phyloP scores from a whole-genome alignment of 2,797 vertebrate species.

The Alca torda region DNA sequence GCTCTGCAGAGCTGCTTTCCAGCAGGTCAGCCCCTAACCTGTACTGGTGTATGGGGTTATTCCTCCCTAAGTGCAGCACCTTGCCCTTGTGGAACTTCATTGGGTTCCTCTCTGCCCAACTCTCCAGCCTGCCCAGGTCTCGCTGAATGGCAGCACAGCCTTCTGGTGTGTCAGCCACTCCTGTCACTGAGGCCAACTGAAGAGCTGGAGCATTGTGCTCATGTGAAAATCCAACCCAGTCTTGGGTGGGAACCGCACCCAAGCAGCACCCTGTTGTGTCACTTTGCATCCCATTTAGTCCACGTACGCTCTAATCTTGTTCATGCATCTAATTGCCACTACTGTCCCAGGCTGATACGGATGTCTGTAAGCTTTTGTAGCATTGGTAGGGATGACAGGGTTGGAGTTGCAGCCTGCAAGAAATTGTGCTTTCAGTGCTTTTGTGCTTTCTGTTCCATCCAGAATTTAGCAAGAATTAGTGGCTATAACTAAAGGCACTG shows the following conservation, averaged over 20 bases:
- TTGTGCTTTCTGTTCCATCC: background rate
- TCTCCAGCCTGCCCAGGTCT: background rate
- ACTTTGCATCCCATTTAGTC: background rate
- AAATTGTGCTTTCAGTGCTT: background rate
- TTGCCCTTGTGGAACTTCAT: background rate
- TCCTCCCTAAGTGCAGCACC: background rate
- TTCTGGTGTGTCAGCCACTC: background rate
- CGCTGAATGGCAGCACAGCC: background rate
- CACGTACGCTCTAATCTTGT: accelerated
- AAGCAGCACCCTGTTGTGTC: background rate
- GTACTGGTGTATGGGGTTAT: too few species aligned
- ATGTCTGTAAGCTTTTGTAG: accelerated
- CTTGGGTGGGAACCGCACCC: background rate
- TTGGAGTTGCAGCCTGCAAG: background rate
- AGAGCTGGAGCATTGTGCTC: background rate
- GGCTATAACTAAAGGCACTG: background rate
- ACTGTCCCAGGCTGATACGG: accelerated
- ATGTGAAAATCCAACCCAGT: background rate
- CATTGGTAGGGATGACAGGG: accelerated
- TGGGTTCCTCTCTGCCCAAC: background rate
- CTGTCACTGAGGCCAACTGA: background rate
- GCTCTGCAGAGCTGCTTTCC: background rate
- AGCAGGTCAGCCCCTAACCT: too few species aligned
- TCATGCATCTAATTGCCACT: background rate
- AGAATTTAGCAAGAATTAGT: background rate